Conservation (phyloP, 2,113 vertebrate genomes). For the Microcebus lehilahytsara region DNA sequence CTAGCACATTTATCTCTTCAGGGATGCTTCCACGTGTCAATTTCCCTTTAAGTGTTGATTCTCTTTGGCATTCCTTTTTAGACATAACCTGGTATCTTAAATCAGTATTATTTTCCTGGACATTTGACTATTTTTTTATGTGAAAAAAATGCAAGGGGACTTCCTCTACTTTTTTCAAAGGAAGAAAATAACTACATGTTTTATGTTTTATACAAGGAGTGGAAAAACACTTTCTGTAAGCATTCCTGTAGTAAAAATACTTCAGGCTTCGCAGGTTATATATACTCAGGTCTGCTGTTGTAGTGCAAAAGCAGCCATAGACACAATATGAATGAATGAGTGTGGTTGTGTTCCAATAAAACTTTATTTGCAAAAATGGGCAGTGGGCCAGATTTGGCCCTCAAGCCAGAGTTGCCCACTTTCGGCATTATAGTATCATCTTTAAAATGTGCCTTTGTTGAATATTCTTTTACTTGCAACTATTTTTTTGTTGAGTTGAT, state of each 20-base stretch:
- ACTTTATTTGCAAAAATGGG: conserved; percentile 50
- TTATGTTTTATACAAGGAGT: background rate
- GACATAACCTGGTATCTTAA: background rate
- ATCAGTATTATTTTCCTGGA: background rate
- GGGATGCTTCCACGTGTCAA: background rate
- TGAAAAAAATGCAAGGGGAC: background rate
- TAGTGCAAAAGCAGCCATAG: background rate
- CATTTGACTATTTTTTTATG: background rate
- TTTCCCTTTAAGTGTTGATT: background rate
- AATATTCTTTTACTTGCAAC: background rate
- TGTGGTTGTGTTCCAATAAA: conserved; percentile 16
- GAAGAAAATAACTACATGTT: background rate
- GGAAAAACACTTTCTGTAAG: background rate
- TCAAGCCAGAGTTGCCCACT: background rate
- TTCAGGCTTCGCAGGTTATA: background rate
- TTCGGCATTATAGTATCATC: background rate
- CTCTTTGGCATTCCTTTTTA: background rate
- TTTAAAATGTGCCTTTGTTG: background rate
- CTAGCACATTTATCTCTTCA: background rate
- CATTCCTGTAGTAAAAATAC: background rate
- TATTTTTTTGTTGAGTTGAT: background rate
- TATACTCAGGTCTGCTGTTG: background rate
- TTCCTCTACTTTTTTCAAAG: background rate
- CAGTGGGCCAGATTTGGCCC: background rate
- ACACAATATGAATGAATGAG: background rate